These are phyloP conservation scores for Agriopis marginaria DNA, from an alignment of 2,888 invertebrate species.

Conservation along the genomic window DNA sequence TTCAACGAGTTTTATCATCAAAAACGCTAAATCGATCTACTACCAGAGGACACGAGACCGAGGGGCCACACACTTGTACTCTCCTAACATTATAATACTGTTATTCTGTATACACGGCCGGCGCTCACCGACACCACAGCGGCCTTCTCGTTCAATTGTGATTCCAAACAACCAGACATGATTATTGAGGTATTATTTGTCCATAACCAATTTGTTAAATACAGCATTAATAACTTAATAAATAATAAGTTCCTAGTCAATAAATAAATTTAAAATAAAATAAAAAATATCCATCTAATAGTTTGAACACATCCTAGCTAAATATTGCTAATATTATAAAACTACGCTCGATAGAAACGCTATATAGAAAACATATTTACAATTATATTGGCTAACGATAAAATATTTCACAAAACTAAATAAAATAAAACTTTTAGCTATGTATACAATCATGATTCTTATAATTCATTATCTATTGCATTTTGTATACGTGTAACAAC, in stretches of 20 bases:
- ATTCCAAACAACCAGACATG: constrained; percentile 62
- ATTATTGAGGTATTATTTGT: constrained; percentile 67
- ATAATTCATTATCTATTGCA: constrained; percentile 61
- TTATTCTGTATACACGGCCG: constrained; percentile 34
- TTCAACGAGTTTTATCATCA: constrained; percentile 24
- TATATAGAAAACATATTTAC: constrained; percentile 75
- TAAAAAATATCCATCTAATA: constrained; percentile 71
- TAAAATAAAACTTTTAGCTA: constrained; percentile 60
- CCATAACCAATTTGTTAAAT: constrained; percentile 63
- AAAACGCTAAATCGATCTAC: constrained; percentile 32
- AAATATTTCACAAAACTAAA: constrained; percentile 61
- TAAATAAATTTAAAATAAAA: constrained; percentile 78
- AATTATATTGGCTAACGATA: constrained; percentile 69
- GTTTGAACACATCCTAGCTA: constrained; percentile 85
- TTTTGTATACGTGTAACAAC: constrained; percentile 14
- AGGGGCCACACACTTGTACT: constrained; percentile 28
- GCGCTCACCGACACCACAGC: constrained; percentile 31
- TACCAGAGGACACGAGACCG: constrained; percentile 27
- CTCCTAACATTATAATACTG: constrained; percentile 47
- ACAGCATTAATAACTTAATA: constrained; percentile 70
- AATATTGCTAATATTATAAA: constrained; percentile 77
- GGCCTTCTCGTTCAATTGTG: constrained; percentile 53
- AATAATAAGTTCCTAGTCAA: constrained; percentile 77
- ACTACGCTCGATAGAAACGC: constrained; percentile 75
- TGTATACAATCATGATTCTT: constrained; percentile 58